A percentile compares a stretch with the other conserved stretches of the same genome.
These are phyloP conservation scores for Toxostoma redivivum DNA, from an alignment of 2,113 vertebrate species.

Conservation along the genomic window DNA sequence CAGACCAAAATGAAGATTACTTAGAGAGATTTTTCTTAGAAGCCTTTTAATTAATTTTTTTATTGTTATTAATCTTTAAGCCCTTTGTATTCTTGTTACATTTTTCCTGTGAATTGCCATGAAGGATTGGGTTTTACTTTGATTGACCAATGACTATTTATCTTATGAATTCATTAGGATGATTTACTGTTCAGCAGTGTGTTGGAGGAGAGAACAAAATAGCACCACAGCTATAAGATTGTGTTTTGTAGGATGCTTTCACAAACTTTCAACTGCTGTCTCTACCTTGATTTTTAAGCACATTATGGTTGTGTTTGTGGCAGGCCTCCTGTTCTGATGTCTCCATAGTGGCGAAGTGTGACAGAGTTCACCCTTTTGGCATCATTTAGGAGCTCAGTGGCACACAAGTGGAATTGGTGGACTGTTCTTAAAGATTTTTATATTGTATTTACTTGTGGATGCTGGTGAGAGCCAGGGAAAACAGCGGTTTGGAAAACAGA, in stretches of 20 bases:
- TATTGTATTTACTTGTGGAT: background rate
- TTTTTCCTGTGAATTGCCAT: background rate
- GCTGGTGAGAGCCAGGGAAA: too few species aligned
- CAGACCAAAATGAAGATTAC: conserved; percentile 13
- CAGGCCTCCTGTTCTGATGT: background rate
- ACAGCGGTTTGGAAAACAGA: too few species aligned
- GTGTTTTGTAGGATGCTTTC: background rate
- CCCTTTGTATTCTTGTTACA: background rate
- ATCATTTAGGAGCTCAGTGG: background rate
- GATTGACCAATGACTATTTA: conserved; percentile 28
- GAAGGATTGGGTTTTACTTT: background rate
- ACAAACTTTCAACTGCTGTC: background rate
- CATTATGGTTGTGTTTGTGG: background rate
- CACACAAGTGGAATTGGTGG: background rate
- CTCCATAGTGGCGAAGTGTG: background rate
- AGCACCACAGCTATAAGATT: background rate
- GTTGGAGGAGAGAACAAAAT: background rate
- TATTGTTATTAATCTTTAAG: conserved; percentile 18
- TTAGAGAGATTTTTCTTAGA: conserved; percentile 14
- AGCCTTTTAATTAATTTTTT: background rate
- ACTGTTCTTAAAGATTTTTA: background rate
- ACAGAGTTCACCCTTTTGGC: background rate
- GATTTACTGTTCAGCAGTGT: background rate
- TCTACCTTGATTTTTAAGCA: background rate
- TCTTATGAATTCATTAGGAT: background rate